Evolutionary conservation across 2,797 vertebrate species (phyloP).

Genomic region (Peromyscus eremicus): DNA sequence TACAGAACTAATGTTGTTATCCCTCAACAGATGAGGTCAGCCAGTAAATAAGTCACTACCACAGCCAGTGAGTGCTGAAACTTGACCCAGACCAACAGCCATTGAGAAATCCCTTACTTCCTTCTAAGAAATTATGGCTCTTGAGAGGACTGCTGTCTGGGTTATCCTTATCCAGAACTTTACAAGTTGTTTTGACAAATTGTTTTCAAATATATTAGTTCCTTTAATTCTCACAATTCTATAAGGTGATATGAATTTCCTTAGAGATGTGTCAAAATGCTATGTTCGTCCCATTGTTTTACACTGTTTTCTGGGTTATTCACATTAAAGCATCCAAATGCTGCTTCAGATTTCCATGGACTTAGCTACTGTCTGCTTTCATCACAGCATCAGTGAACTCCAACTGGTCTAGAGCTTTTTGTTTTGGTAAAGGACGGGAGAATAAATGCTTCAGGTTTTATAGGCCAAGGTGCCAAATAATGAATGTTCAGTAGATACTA

Average conservation of each 20-base stretch:
- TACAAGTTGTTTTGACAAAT: conserved; percentile 44
- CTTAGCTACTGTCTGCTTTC: neutral
- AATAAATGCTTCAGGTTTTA: conserved; percentile 31
- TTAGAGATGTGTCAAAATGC: neutral
- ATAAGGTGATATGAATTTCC: neutral
- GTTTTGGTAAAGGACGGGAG: neutral
- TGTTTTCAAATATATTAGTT: conserved; percentile 48
- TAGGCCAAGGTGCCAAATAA: neutral
- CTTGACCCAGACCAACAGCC: neutral
- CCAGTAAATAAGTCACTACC: neutral
- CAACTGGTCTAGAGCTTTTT: neutral
- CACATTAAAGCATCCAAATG: neutral
- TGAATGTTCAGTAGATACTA: neutral
- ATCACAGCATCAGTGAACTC: neutral
- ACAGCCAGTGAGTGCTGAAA: neutral
- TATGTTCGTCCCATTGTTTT: neutral
- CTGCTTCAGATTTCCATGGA: neutral
- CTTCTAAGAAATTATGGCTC: conserved; percentile 3
- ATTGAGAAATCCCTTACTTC: neutral
- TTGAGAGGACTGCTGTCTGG: neutral
- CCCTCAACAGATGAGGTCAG: neutral
- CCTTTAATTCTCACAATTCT: neutral
- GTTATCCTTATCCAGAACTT: conserved; percentile 9
- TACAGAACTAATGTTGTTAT: neutral
- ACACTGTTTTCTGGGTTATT: neutral